phyloP scores from a whole-genome alignment of 1,140 invertebrate species.

The Gonatopus flavifemur region DNA sequence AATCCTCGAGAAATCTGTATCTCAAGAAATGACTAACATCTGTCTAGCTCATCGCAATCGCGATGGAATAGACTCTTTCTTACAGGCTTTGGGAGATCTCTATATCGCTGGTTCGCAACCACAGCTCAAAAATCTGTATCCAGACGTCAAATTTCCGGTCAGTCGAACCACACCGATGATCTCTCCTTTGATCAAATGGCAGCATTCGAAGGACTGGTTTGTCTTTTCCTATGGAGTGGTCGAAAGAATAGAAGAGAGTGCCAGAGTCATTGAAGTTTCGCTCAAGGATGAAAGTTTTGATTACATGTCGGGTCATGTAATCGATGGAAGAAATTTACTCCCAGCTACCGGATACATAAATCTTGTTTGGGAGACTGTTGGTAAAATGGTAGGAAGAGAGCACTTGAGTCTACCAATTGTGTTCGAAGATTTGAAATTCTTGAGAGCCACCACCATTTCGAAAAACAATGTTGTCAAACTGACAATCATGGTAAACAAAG shows the following conservation, averaged over 20 bases:
- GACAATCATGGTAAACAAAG: constrained; percentile 79
- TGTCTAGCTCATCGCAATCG: constrained; percentile 74
- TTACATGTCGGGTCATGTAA: constrained; percentile 81
- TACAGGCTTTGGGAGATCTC: constrained; percentile 69
- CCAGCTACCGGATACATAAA: constrained; percentile 85
- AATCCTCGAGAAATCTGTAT: constrained; percentile 10
- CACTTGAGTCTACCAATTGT: constrained; percentile 77
- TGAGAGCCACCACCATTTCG: constrained; percentile 78
- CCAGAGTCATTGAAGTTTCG: constrained; percentile 64
- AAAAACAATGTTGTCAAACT: constrained; percentile 71
- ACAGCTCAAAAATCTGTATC: constrained; percentile 63
- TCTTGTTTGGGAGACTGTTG: constrained; percentile 88
- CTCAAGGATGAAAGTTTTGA: constrained; percentile 70
- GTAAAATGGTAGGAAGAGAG: constrained; percentile 70
- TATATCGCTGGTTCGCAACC: constrained; percentile 65
- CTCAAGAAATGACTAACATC: constrained; percentile 63
- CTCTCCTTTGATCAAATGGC: constrained; percentile 69
- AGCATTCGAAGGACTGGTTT: constrained; percentile 75
- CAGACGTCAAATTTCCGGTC: constrained; percentile 67
- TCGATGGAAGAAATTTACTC: constrained; percentile 84
- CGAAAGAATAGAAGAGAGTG: constrained; percentile 67
- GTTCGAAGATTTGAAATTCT: constrained; percentile 85
- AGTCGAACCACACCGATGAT: constrained; percentile 67
- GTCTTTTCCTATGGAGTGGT: too few relatives aligned
- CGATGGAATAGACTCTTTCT: constrained; percentile 69